Base-by-base conservation (phyloP, 2,888 invertebrate species). In the Melieria omissa region DNA sequence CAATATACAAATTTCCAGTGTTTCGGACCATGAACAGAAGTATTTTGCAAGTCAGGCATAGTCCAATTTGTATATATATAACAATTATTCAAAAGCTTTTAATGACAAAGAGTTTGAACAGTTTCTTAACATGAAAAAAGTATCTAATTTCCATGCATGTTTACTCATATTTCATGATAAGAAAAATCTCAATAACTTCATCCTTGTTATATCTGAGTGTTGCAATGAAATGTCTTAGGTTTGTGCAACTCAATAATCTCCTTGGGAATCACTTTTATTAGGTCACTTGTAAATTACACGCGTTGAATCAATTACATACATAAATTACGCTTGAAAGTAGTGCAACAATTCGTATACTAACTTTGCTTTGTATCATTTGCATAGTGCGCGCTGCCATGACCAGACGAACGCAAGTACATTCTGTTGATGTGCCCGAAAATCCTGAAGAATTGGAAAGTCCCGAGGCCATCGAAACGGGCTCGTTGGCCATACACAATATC, bases 381-480 rank as follows among this genome's bases (percentile, higher is more conserved):
- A 12, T 60, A 81, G 82, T 87, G 86, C 83, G 84, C 61, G 86
- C 87, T 49, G 85, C 86, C 16, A 86, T 86, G 80, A 80, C 86
- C 4, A 83, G 84, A 78, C 81, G 84, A 72, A 81, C 83, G 14
- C 81, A 84, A 71, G 74, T 78, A 61, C 76, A 78, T 7, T 80
- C 82, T 3, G 71, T 79, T 71, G 83, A 82, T 41, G 78, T 76
- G 7, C 78, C 80, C 1, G 79, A 81, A 16, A 78, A 80, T 76
- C 80, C 83, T 12, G 78, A 78, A 6, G 86, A 86, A 62, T 78
- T 82, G 16, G 87, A 86, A 54, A 87, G 85, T 64, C 84, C 86
- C 0, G 81, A 81, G 52, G 83, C 80, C 47, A 83, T 87, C 45
- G 86, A 86, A 78, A 77, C 81, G 3, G 86, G 85, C 6, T 78